A percentile compares a stretch with the other conserved stretches of the same genome.
phyloP scores from a whole-genome alignment of 1,140 invertebrate genomes.

The Macrobrachium nipponense region DNA sequence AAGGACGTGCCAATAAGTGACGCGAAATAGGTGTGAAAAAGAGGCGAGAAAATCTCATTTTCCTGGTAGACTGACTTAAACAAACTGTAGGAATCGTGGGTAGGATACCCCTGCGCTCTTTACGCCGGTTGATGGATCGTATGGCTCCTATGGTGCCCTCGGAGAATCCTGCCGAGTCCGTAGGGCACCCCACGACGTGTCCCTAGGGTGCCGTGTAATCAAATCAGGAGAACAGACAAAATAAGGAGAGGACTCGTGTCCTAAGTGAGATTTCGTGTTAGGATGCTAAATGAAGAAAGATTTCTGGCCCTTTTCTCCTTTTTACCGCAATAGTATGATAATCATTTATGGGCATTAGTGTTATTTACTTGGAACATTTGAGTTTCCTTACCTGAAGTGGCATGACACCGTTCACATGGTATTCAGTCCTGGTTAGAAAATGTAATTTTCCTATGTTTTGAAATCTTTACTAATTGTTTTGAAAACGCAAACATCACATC shows the following conservation, averaged over 20 bases:
- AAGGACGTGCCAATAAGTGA: no score
- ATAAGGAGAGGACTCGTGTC: constrained; percentile 22
- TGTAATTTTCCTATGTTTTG: no score
- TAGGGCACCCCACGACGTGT: constrained; percentile 3
- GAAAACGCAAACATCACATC: no score
- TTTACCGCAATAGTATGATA: background rate
- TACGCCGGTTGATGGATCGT: constrained; percentile 33
- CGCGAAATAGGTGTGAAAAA: constrained; percentile 11
- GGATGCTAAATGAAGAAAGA: constrained; percentile 15
- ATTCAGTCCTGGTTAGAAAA: no score
- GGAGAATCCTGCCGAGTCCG: constrained; percentile 17
- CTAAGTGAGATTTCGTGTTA: constrained; percentile 44
- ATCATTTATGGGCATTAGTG: no score
- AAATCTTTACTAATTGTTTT: no score
- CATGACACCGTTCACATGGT: no score
- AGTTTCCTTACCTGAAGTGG: no score
- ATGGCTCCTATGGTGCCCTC: constrained; percentile 25
- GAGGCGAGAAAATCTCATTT: constrained; percentile 32
- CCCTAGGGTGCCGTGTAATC: constrained; percentile 37
- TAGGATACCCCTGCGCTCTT: background rate
- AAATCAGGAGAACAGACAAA: constrained; percentile 45
- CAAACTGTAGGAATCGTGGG: constrained; percentile 19
- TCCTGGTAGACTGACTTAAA: constrained; percentile 20
- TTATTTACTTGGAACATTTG: no score
- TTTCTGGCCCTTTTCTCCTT: background rate